Evolutionary conservation across 1,140 invertebrate genomes (phyloP), one percentile per base, ranked within the genome.

Genomic region (Ips typographus): DNA sequence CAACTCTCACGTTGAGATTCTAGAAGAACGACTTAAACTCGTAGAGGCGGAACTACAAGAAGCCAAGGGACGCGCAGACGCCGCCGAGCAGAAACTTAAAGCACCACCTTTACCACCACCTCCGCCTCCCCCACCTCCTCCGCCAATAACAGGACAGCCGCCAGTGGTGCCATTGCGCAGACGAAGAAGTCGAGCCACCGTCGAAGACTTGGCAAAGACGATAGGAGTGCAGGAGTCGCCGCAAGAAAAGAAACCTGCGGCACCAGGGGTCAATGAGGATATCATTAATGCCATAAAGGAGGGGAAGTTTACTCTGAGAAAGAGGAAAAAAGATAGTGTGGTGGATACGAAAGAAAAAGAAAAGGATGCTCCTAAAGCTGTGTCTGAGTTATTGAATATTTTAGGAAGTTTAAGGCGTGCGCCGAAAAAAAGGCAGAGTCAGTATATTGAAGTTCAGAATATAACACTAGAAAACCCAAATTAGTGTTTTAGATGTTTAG

Each of bases 201-300:
- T 80, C 63, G 70, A 80, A 44, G 72, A 75, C 55, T 42, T 71
- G n/a, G 72, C 71, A 2, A 72, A 72, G 56, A 70, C 65, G 6
- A 73, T 75, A 5, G 73, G 73, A 2, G 73, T 74, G 2, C 51
- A 73, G 47, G 62, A 72, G 6, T 61, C 58, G 41, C 58, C 57
- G 2, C 49, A 40, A 2, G 68, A 70, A n/a, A 73, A 73, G 43
- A 74, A 75, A 69, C 47, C 62, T 5, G 36, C 69, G 55, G 68
- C 71, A 42, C 63, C 74, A 59, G 75, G 76, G 22, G 88, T 85
- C 1, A 90, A 90, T 71, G 89, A 90, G 71, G 88, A 89, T 47
- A 89, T 91, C 69, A 89, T 91, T 2, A 90, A 89, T 77, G 87
- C 90, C 77, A 90, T 90, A 38, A 91, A 91, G 82, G 87, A 88